phyloP scores from a whole-genome alignment of 2,888 invertebrate genomes.

The Scelioninae gen. 2 region DNA sequence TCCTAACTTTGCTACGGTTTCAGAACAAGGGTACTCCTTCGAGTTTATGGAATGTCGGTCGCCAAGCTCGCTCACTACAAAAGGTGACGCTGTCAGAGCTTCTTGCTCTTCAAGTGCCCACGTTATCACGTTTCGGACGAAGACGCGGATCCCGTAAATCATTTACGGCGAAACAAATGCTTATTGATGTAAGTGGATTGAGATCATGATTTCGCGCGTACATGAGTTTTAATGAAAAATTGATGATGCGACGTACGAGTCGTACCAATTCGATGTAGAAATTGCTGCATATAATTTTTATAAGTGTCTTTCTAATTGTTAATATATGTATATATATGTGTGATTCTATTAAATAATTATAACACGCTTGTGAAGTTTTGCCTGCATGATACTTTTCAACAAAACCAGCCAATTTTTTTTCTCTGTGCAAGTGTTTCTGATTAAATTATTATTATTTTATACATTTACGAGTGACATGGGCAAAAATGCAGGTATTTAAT shows the following conservation, averaged over 20 bases:
- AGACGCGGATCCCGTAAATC: constrained; percentile 14
- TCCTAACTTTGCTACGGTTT: constrained; percentile 42
- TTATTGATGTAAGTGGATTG: constrained; percentile 1
- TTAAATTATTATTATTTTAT: too few relatives aligned
- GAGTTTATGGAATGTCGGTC: constrained; percentile 44
- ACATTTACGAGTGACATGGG: too few relatives aligned
- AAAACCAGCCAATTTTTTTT: too few relatives aligned
- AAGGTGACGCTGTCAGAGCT: constrained; percentile 11
- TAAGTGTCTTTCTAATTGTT: too few relatives aligned
- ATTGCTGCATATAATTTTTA: too few relatives aligned
- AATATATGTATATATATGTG: too few relatives aligned
- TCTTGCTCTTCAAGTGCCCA: constrained; percentile 29
- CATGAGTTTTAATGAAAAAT: neutral
- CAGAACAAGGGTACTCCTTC: constrained; percentile 41
- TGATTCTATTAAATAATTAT: too few relatives aligned
- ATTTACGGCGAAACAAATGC: constrained; percentile 21
- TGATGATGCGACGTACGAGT: too few relatives aligned
- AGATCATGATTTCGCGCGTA: neutral
- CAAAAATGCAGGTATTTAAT: too few relatives aligned
- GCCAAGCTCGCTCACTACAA: neutral
- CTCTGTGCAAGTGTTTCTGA: too few relatives aligned
- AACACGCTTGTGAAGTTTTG: too few relatives aligned
- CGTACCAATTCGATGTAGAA: neutral
- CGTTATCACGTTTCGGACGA: constrained; percentile 5
- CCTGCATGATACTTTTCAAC: too few relatives aligned